Base-by-base conservation (phyloP, 2,888 invertebrate species). In the Leucophenga maculata region DNA sequence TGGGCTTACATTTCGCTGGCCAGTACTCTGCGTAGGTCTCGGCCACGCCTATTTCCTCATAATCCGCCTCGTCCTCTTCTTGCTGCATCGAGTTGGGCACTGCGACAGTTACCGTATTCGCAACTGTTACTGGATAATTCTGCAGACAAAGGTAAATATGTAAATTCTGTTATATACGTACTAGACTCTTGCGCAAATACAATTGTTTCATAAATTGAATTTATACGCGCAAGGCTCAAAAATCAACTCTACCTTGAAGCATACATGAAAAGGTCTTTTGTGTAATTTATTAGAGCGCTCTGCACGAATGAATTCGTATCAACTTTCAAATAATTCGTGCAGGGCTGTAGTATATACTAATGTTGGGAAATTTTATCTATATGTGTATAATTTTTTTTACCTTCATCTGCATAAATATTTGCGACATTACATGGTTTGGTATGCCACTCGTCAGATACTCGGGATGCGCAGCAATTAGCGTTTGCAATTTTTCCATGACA, bases 11-110 rank as follows among this genome's bases (percentile, higher is more conserved):
- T 91, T 99, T 99, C 0, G 95, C 92, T 1, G 99, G 99, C 95
- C 97, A 97, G 87, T 99, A 99, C 85, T 99, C 98, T 6, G 97
- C 95, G 86, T 99, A 99, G 0, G 99, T 99, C 89, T 99, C 99
- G 0, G 98, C 98, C 18, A 98, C 97, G 14, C 98, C 98, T 92
- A 99, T 93, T 84, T 98, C 97, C 85, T 98, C 98, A 77, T 97
- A 97, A 74, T 98, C 97, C 0, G 94, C 96, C 82, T 94, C 95
- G 74, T 93, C 94, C 79, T 95, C 95, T 70, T 93, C 93, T 0
- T 79, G 79, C 60, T 80, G 78, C 22, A 75, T 26, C 22, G 39
- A 77, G 52, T 68, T 77, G 20, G 64, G 73, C 9, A 67, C 70
- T 4, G 73, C 69, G 0, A 77, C 65, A 60, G 75, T 73, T 57